Conservation (phyloP, 2,113 vertebrate species). For the Panthera uncia region DNA sequence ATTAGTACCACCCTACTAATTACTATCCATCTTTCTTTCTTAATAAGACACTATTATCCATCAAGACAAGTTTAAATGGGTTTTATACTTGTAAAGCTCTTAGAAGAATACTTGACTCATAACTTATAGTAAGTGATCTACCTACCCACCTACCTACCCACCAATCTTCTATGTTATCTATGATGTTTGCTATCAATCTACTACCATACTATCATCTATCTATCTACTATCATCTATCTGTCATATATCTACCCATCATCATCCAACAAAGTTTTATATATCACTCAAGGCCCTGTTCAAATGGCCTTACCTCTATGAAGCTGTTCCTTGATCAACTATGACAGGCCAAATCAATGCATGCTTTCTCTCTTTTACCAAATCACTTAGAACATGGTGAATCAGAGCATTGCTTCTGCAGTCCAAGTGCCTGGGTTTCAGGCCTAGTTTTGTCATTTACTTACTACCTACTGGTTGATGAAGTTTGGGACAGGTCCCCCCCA, state of each 20-base stretch:
- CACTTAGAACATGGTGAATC: not conserved
- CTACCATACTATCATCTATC: not conserved
- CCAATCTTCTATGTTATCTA: not conserved
- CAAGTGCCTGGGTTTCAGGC: not conserved
- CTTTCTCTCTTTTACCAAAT: not conserved
- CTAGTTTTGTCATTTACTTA: not conserved
- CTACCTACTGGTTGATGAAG: not conserved
- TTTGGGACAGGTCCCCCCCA: not conserved
- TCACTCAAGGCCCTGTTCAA: not conserved
- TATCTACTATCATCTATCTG: not conserved
- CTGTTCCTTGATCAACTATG: not conserved
- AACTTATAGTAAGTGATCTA: not conserved
- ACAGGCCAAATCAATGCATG: not conserved
- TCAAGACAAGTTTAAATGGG: not conserved
- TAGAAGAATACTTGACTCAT: not conserved
- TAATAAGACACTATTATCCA: not conserved
- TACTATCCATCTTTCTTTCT: not conserved
- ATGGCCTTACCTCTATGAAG: not conserved
- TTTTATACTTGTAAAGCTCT: not conserved
- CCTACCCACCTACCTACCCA: not conserved
- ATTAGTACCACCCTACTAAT: not conserved
- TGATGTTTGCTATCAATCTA: not conserved
- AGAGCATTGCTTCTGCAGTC: not conserved
- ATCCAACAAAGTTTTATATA: not conserved
- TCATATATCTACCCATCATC: not conserved